These are phyloP conservation scores for Tamias sibiricus DNA, from an alignment of 2,113 vertebrate species.

Conservation along the genomic window DNA sequence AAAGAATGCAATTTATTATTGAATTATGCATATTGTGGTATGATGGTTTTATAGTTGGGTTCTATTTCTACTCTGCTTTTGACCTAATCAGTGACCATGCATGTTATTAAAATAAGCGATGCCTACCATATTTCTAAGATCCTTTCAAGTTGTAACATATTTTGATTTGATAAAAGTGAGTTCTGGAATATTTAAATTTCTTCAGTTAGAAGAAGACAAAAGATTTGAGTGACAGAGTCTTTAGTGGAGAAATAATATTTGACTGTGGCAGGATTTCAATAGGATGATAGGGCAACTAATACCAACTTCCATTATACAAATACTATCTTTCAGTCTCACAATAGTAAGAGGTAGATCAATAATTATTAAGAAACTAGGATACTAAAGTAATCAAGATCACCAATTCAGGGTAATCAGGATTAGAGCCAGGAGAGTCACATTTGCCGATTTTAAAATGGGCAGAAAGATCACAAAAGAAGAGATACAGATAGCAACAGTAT, in stretches of 20 bases:
- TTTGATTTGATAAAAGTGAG: constrained; percentile 3
- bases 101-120: not conserved
- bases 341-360: not conserved
- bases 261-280: constrained; percentile 1
- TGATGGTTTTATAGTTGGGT: not conserved
- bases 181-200: not conserved
- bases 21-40: not conserved
- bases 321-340: not conserved
- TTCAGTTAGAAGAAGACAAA: not conserved
- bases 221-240: not conserved
- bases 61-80: not conserved
- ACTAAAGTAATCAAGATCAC: not conserved
- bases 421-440: not conserved
- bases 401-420: not conserved
- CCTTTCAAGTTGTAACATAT: not conserved
- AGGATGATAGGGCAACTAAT: not conserved
- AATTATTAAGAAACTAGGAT: not conserved
- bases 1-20: not conserved
- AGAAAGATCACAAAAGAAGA: not conserved
- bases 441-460: not conserved
- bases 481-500: not conserved
- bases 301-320: not conserved
- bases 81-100: not conserved
- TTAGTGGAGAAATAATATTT: constrained; percentile 22
- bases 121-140: not conserved